Conservation (phyloP, 2,113 vertebrate species). For the Tragelaphus buxtoni region DNA sequence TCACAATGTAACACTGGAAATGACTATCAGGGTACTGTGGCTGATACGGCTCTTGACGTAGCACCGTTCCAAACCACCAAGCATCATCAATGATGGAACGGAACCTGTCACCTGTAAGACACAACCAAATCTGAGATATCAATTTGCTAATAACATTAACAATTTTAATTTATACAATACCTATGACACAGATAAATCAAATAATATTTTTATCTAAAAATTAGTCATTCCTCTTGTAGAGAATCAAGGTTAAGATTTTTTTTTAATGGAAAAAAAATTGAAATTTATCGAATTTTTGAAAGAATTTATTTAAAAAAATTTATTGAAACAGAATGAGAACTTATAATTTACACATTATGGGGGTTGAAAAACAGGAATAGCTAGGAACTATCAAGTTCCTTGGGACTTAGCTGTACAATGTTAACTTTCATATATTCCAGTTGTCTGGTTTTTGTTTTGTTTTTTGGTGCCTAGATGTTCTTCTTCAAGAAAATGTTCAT, state of each 20-base stretch:
- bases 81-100: conserved; percentile 98
- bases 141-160: background rate
- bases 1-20: conserved; percentile 97
- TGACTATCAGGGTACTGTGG: conserved; percentile 94
- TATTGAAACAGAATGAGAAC: background rate
- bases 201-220: background rate
- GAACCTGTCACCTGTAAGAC: conserved; percentile 88
- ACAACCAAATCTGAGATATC: background rate
- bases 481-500: conserved; percentile 23
- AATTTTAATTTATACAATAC: background rate
- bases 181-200: background rate
- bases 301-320: no score
- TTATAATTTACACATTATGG: background rate
- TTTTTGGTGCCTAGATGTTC: background rate
- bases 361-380: background rate
- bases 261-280: background rate
- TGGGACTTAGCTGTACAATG: background rate
- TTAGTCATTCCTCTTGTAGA: background rate
- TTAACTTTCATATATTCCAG: background rate
- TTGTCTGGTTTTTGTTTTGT: background rate
- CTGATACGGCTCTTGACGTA: conserved; percentile 95
- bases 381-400: background rate
- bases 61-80: conserved; percentile 98
- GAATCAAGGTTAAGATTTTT: background rate
- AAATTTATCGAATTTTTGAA: no score